A percentile compares a stretch with the other conserved stretches of the same genome.
Conservation (phyloP, 1,140 invertebrate species). For the Platorchestia sp. region DNA sequence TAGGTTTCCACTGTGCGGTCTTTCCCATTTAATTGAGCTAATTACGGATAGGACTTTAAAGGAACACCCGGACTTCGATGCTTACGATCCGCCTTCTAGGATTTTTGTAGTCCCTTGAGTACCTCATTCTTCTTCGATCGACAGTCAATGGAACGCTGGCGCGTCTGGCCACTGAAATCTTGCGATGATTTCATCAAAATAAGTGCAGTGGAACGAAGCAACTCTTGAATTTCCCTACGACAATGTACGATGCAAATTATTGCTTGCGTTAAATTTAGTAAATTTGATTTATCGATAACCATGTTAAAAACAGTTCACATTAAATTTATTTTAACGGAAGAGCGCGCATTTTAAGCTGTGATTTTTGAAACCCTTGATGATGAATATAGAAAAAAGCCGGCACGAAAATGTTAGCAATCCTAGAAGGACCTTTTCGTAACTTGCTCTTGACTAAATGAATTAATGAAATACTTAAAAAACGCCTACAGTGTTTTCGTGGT, state of each 20-base stretch:
- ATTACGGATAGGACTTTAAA: constrained; percentile 36
- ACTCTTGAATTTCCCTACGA: background rate
- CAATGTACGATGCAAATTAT: background rate
- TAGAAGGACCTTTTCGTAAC: background rate
- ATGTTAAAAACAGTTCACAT: background rate
- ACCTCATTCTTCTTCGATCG: constrained; percentile 42
- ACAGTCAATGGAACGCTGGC: background rate
- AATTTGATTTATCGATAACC: background rate
- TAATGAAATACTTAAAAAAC: background rate
- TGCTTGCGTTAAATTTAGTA: background rate
- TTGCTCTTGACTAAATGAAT: background rate
- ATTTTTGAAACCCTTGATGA: background rate
- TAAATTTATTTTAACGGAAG: background rate
- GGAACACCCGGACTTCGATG: constrained; percentile 26
- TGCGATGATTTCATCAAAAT: background rate
- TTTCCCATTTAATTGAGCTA: constrained; percentile 27
- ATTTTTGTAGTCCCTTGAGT: constrained; percentile 32
- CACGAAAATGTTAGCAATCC: background rate
- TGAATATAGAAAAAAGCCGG: background rate
- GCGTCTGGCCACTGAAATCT: background rate
- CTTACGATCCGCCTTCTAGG: constrained; percentile 22
- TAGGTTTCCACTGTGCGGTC: constrained; percentile 44
- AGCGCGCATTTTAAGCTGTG: background rate
- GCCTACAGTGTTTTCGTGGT: background rate
- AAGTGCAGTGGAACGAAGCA: background rate